A percentile compares a stretch with the other conserved stretches of the same genome.
phyloP scores from a whole-genome alignment of 2,113 vertebrate genomes.

The Takifugu flavidus region DNA sequence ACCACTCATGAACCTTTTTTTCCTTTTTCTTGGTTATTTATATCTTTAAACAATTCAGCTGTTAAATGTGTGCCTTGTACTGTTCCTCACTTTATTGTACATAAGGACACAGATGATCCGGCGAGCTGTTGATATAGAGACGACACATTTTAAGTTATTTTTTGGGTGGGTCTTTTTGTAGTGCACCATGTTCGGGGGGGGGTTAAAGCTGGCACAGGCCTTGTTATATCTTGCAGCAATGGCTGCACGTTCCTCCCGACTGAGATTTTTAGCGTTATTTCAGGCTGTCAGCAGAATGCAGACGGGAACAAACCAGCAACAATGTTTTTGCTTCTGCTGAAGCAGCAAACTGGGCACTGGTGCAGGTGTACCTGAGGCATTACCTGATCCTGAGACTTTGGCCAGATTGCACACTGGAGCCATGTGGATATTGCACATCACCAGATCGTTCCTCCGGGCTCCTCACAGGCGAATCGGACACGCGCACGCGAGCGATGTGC shows the following conservation, averaged over 20 bases:
- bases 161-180: constrained; percentile 75
- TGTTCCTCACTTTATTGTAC: constrained; percentile 84
- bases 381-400: constrained; percentile 26
- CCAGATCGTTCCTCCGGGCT: constrained; percentile 6
- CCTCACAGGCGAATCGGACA: constrained; percentile 22
- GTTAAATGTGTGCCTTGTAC: constrained; percentile 89
- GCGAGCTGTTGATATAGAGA: constrained; percentile 82
- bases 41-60: constrained; percentile 69
- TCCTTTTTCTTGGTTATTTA: constrained; percentile 67
- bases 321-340: constrained; percentile 22
- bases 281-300: constrained; percentile 18
- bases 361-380: constrained; percentile 26
- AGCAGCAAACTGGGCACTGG: constrained; percentile 1
- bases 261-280: constrained; percentile 12
- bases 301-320: constrained; percentile 24
- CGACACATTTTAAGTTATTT: constrained; percentile 71
- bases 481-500: constrained; percentile 34
- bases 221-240: constrained; percentile 17
- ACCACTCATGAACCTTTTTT: constrained; percentile 48
- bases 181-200: constrained; percentile 54
- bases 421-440: constrained; percentile 33
- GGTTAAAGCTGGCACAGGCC: constrained; percentile 39
- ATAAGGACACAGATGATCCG: constrained; percentile 70
- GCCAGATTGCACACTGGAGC: constrained; percentile 34
- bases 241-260: constrained; percentile 10